A percentile compares a stretch with the other conserved stretches of the same genome.
phyloP scores from a whole-genome alignment of 2,797 vertebrate species.

The Cephalopachus bancanus region DNA sequence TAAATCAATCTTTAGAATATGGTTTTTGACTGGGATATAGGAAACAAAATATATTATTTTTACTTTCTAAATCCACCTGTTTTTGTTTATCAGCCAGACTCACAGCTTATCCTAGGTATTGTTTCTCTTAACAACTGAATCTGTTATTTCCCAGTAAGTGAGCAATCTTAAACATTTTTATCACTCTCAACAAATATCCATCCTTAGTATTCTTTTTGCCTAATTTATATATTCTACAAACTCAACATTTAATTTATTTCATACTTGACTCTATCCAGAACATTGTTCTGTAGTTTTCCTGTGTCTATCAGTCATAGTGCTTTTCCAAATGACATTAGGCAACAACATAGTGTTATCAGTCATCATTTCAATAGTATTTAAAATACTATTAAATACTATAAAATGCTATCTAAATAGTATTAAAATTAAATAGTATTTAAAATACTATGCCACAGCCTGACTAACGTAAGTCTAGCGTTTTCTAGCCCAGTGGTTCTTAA shows the following conservation, averaged over 20 bases:
- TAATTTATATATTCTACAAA: not conserved
- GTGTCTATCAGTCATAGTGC: not conserved
- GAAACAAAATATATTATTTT: constrained; percentile 46
- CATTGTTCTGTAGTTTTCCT: constrained; percentile 48
- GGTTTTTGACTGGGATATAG: constrained; percentile 34
- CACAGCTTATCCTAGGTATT: not conserved
- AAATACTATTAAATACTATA: not conserved
- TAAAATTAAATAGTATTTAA: too few species aligned
- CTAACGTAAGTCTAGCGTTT: constrained; percentile 54
- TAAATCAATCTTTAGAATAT: constrained; percentile 26
- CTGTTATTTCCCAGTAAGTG: constrained; percentile 37
- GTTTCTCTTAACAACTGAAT: constrained; percentile 36
- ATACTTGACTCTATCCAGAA: not conserved
- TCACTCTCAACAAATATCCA: not conserved
- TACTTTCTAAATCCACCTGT: constrained; percentile 34
- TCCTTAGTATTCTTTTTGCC: constrained; percentile 36
- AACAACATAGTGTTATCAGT: constrained; percentile 7
- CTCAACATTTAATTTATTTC: constrained; percentile 44
- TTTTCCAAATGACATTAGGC: constrained; percentile 35
- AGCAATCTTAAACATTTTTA: not conserved
- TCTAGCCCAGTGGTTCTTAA: constrained; percentile 35
- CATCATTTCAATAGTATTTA: constrained; percentile 37
- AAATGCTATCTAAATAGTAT: too few species aligned
- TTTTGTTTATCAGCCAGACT: constrained; percentile 52
- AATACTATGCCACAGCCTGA: not conserved